phyloP scores from a whole-genome alignment of 2,113 vertebrate species.

The Poeciliopsis prolifica region DNA sequence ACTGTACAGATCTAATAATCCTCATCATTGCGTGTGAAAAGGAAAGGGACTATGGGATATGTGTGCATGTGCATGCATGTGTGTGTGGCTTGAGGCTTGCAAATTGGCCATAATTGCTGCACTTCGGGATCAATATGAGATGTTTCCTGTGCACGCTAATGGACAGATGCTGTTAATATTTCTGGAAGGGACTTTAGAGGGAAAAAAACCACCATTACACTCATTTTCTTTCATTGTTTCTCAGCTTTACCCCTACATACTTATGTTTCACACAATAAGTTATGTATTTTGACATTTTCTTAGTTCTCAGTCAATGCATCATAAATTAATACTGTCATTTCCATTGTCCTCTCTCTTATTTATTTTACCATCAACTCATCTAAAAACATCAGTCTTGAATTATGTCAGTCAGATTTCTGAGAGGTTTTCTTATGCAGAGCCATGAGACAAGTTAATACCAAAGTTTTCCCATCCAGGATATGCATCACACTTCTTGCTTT shows the following conservation, averaged over 20 bases:
- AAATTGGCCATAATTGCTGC: constrained; percentile 55
- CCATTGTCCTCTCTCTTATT: background rate
- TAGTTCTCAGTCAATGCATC: background rate
- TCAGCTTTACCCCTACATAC: background rate
- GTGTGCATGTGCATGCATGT: constrained; percentile 7
- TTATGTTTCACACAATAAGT: constrained; percentile 1
- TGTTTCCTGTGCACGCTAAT: constrained; percentile 34
- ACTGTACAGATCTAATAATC: background rate
- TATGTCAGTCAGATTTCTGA: constrained; percentile 43
- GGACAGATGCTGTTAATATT: constrained; percentile 21
- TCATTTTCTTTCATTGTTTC: background rate
- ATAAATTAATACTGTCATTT: background rate
- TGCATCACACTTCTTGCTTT: no score
- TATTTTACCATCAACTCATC: constrained; percentile 10
- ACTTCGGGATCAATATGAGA: constrained; percentile 18
- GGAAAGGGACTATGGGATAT: background rate
- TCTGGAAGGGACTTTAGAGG: background rate
- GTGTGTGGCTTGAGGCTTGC: constrained; percentile 45
- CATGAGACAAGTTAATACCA: constrained; percentile 17
- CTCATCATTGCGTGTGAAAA: constrained; percentile 10
- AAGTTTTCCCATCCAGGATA: background rate
- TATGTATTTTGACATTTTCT: background rate
- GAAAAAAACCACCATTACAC: background rate
- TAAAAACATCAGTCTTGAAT: constrained; percentile 47
- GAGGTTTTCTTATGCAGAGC: constrained; percentile 5